Base-by-base conservation (phyloP, 2,113 vertebrate genomes). In the Hemichromis elongatus region DNA sequence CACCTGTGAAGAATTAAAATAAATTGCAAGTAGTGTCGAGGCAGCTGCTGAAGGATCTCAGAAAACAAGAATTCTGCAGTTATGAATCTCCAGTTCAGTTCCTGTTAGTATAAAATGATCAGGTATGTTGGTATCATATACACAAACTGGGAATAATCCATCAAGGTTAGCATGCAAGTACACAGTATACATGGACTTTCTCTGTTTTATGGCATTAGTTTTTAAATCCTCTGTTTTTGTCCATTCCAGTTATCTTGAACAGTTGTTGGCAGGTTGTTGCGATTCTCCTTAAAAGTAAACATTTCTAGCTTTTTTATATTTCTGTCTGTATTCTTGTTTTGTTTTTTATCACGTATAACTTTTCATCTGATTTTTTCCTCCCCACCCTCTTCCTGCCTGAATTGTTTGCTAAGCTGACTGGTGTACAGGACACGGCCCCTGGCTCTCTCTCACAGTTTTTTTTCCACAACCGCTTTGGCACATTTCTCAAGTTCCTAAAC, bases 201-300 rank as follows among this genome's bases (percentile, higher is more conserved):
- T 5, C 0, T 50, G 1, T 6, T 28, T 70, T 70, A 70, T 26
- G 37, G 0, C 21, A 45, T 70, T 45, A n/a, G 45, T 26, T 70
- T 18, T 45, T 11, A 28, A 28, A 26, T 50, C 68, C 40, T 19
- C 42, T 50, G 24, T 28, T 73, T 73, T 73, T 19, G 26, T 47
- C 21, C 24, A 18, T 47, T 73, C 24, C 42, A 73, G 3, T 50
- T n/a, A 75, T 50, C 16, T 50, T 75, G 42, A 50, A 30, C 45
- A 8, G 70, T 75, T 55, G 21, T 11, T 75, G 16, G 9, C 6
- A 75, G 3, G 30, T 75, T 53, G 50, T 9, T n/a, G 18, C n/a
- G 50, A 53, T 53, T 53, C 19, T 18, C 26, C 45, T 50, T 52
- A 19, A 75, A 52, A 26, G 45, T 50, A 30, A 75, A 52, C 30